phyloP scores from a whole-genome alignment of 2,888 invertebrate species.

The Nymphalis urticae region DNA sequence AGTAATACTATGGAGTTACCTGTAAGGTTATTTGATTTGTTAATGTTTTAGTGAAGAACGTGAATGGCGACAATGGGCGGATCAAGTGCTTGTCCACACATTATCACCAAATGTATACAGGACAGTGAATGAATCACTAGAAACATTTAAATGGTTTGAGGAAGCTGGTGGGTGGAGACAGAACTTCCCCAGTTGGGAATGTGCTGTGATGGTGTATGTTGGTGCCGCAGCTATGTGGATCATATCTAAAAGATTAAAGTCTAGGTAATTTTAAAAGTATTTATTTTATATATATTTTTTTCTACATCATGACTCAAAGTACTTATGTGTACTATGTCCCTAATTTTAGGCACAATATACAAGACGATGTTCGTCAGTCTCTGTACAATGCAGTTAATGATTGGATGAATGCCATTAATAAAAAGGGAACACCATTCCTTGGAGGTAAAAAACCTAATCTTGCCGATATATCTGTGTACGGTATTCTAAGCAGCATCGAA shows the following conservation, averaged over 20 bases:
- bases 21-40: background rate
- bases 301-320: no score
- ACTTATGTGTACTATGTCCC: background rate
- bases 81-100: slow-evolving; percentile 93
- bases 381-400: slow-evolving; percentile 93
- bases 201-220: slow-evolving; percentile 92
- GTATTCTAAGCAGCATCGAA: slow-evolving; percentile 95
- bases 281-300: background rate
- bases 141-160: slow-evolving; percentile 97
- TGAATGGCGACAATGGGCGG: slow-evolving; percentile 98
- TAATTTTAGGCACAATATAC: slow-evolving; percentile 86
- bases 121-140: slow-evolving; percentile 89
- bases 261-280: slow-evolving; percentile 75
- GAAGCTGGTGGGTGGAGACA: slow-evolving; percentile 95
- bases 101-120: slow-evolving; percentile 98
- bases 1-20: background rate
- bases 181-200: slow-evolving; percentile 93
- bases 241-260: slow-evolving; percentile 93
- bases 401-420: slow-evolving; percentile 88
- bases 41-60: slow-evolving; percentile 87
- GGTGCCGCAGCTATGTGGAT: slow-evolving; percentile 97
- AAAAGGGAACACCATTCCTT: slow-evolving; percentile 87
- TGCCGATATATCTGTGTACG: slow-evolving; percentile 95
- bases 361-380: slow-evolving; percentile 93
- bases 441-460: slow-evolving; percentile 94